These are phyloP conservation scores for Mormoops blainvillei DNA, from an alignment of 2,113 vertebrate genomes.

Conservation along the genomic window DNA sequence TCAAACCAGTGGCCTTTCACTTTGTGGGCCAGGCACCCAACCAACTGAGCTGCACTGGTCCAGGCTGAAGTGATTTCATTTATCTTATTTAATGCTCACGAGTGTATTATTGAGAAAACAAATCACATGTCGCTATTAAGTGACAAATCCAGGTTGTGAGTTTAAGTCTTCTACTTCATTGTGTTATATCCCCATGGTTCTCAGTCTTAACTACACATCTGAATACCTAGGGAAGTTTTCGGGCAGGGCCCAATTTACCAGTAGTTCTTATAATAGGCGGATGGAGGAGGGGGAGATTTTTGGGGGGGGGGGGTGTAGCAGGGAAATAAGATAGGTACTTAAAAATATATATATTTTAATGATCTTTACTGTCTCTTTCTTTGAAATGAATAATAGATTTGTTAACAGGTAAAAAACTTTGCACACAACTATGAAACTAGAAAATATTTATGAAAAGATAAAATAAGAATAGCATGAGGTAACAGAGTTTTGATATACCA, in stretches of 20 bases:
- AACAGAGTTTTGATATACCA: background rate
- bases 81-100: background rate
- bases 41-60: too few relatives aligned
- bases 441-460: slow-evolving; percentile 11
- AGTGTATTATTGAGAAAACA: background rate
- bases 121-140: background rate
- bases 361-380: background rate
- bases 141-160: background rate
- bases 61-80: background rate
- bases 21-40: too few relatives aligned
- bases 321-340: background rate
- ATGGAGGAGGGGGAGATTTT: background rate
- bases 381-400: background rate
- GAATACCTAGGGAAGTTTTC: background rate
- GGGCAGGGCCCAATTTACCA: background rate
- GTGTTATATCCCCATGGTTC: background rate
- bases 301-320: background rate
- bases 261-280: background rate
- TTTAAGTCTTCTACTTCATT: background rate
- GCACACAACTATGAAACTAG: background rate
- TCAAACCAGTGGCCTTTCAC: too few relatives aligned
- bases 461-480: background rate
- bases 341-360: background rate
- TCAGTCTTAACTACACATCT: background rate
- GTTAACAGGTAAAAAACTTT: background rate